Evolutionary conservation across 2,797 vertebrate species (phyloP), one percentile per base, ranked within the genome.

Genomic region (Myotis findleyi): DNA sequence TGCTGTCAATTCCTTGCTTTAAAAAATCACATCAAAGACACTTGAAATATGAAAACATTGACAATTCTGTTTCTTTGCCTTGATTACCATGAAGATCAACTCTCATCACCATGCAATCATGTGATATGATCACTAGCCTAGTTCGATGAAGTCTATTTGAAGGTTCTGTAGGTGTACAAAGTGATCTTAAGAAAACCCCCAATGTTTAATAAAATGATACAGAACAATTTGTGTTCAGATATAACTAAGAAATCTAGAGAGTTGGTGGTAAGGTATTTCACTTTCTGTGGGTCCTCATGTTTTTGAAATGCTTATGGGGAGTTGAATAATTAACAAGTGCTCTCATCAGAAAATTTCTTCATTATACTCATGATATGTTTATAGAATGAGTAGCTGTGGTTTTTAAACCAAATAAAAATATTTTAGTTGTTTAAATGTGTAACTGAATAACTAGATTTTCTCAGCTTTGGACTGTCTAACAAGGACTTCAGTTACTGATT

Each of bases 191-290:
- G 41, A 66, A 44, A 59, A 64, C 36, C 14, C 27, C 6, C 38
- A 5, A n/a, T 76, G 6, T 30, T 64, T 53, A 71, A 9, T 92
- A 82, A 85, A 68, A 18, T 83, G n/a, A 0, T 36, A 8, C 3
- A 95, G 16, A 87, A 79, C 33, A 93, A 47, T 53, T 18, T n/a
- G 38, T 68, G 12, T 87, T 33, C 33, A 36, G 16, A 38, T 49
- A 84, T 86, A 84, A 91, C 38, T 94, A 27, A 93, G 59, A 87
- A 81, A 62, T 81, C 57, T 90, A 53, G 44, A 82, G 71, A 81
- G 51, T 59, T 59, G 2, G 9, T 75, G 69, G 33, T 62, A 66
- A 84, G 76, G 55, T n/a, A 44, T 0, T 71, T 87, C 25, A 36
- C 47, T 85, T 80, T 88, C 57, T 44, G 2, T 66, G 23, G 51